Evolutionary conservation across 2,113 vertebrate genomes (phyloP).

Genomic region (Psophia crepitans): DNA sequence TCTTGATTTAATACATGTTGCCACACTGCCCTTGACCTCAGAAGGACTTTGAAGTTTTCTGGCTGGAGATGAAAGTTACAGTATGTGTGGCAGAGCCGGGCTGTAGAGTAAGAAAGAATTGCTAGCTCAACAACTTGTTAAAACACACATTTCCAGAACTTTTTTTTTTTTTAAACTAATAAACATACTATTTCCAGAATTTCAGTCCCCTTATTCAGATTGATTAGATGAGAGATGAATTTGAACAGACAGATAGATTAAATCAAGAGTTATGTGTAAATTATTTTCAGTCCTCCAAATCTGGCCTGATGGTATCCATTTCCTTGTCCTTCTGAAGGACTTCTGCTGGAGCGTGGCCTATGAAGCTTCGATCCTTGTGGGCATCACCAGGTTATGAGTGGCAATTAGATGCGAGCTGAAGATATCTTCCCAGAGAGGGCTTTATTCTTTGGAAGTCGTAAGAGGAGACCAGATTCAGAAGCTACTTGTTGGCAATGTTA

Average conservation of each 20-base stretch:
- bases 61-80: slow-evolving; percentile 63
- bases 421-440: neutral
- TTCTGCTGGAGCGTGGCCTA: slow-evolving; percentile 3
- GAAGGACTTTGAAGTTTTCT: slow-evolving; percentile 52
- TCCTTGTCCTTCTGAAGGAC: slow-evolving; percentile 29
- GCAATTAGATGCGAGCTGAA: neutral
- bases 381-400: neutral
- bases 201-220: slow-evolving; percentile 17
- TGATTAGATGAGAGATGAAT: slow-evolving; percentile 59
- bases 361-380: neutral
- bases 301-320: slow-evolving; percentile 58
- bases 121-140: slow-evolving; percentile 44
- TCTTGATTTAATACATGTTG: slow-evolving; percentile 57
- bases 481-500: neutral
- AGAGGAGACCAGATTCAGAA: neutral
- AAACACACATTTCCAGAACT: slow-evolving; percentile 24
- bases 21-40: slow-evolving; percentile 46
- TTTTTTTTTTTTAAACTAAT: neutral
- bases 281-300: slow-evolving; percentile 55
- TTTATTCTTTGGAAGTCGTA: neutral
- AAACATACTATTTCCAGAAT: slow-evolving; percentile 39
- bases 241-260: slow-evolving; percentile 62
- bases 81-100: slow-evolving; percentile 6
- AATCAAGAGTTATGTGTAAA: slow-evolving; percentile 51
- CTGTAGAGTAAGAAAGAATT: slow-evolving; percentile 31